Base-by-base conservation (phyloP, 2,888 invertebrate genomes). In the Noctua comes region DNA sequence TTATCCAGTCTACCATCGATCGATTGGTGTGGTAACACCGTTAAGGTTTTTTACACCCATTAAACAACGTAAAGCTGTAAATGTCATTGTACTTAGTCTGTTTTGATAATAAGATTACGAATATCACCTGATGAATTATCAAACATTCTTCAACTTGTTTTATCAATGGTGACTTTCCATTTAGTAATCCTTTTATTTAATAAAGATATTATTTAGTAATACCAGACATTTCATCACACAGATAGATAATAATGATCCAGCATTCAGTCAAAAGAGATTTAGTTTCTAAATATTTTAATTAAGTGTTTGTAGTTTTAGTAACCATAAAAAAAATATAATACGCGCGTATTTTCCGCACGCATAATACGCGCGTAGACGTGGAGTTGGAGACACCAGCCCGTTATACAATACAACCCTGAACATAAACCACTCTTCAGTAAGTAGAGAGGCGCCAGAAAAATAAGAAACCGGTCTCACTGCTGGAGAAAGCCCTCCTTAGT, bases 51-150 rank as follows among this genome's bases (percentile, higher is more conserved):
- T 43, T 43, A 43, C 43, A 10, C 43, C 10, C 10, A 43, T 43
- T 43, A 40, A n/a, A 51, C 43, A 27, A 10, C 43, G 8, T 54
- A 40, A 65, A 31, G 57, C 46, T 59, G 59, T 66, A 73, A 80
- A 84, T 80, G 27, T 40, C 54, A 62, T 73, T 65, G 65, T 66
- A 48, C 69, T 71, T 59, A 24, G 36, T 84, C n/a, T 73, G 65
- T 74, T 73, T 10, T 80, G 68, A 80, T 85, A 74, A 10, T 54
- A 48, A 46, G 66, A 80, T 84, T 74, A 68, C n/a, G 11, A 68
- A 64, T 62, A 74, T 84, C 70, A 65, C 85, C 74, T 80, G 54
- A 82, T 84, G 51, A 48, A 57, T 84, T 80, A 74, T 80, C 69
- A 54, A 48, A 68, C 74, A 85, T 74, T 73, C 73, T 70, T 82